Conservation (phyloP, 2,113 vertebrate genomes). For the Sorex fumeus region DNA sequence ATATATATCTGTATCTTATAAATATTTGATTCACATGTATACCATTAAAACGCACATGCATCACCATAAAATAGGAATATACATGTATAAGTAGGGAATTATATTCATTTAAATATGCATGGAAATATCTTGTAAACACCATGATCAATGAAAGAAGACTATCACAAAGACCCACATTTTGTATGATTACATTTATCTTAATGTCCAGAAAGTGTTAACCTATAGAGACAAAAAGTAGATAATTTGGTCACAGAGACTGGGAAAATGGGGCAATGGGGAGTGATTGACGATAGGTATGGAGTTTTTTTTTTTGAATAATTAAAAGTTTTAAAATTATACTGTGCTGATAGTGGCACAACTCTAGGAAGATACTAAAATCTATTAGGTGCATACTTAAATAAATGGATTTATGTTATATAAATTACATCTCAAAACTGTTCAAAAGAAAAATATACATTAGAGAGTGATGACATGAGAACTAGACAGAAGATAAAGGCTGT, state of each 20-base stretch:
- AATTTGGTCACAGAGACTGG: background rate
- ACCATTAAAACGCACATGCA: background rate
- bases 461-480: background rate
- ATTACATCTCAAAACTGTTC: background rate
- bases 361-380: background rate
- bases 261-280: background rate
- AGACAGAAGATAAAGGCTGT: background rate
- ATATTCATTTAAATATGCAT: background rate
- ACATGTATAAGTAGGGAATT: background rate
- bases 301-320: background rate
- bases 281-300: background rate
- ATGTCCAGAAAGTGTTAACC: background rate
- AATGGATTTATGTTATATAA: background rate
- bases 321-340: conserved; percentile 37
- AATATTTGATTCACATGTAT: background rate
- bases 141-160: background rate
- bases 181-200: background rate
- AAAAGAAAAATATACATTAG: conserved; percentile 22
- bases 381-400: background rate
- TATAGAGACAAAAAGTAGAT: background rate
- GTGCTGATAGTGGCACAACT: background rate
- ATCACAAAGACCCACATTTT: background rate
- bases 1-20: background rate
- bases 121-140: background rate
- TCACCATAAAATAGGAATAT: background rate